Percentiles rank a stretch among this genome's conserved stretches.
Evolutionary conservation across 2,888 invertebrate genomes (phyloP).

Genomic region (Calameuta filiformis): DNA sequence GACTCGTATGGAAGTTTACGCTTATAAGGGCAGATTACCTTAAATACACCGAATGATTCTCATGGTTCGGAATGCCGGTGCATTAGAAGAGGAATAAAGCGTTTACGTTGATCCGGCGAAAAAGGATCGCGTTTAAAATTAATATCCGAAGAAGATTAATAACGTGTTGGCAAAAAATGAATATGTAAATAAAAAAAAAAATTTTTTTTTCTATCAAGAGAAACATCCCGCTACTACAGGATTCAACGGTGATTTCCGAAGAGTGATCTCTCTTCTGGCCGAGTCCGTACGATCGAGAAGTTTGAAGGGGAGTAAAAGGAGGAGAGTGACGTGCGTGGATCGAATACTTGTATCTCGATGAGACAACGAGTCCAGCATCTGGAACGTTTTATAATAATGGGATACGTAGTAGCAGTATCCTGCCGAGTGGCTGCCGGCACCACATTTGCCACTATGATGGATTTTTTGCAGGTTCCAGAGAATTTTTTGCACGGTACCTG

Average conservation of each 20-base stretch:
- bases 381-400: slow-evolving; percentile 50
- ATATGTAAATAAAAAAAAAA: not conserved
- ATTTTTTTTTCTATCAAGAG: not conserved
- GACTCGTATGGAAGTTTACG: slow-evolving; percentile 21
- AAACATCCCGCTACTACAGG: not conserved
- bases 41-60: slow-evolving; percentile 17
- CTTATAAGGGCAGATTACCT: slow-evolving; percentile 25
- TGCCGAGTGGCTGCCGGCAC: slow-evolving; percentile 36
- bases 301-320: not conserved
- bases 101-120: not conserved
- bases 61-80: slow-evolving; percentile 14
- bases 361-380: slow-evolving; percentile 33
- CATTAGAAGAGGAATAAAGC: not conserved
- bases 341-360: not conserved
- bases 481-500: slow-evolving; percentile 30
- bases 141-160: not conserved
- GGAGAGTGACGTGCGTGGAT: not conserved
- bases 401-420: slow-evolving; percentile 32
- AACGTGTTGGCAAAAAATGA: not conserved
- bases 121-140: not conserved
- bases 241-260: not conserved
- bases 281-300: not conserved
- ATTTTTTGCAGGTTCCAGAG: slow-evolving; percentile 35
- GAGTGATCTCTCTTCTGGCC: not conserved
- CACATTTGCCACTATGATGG: slow-evolving; percentile 42